Conservation (phyloP, 1,140 invertebrate species). For the Sminthurides bifidus region DNA sequence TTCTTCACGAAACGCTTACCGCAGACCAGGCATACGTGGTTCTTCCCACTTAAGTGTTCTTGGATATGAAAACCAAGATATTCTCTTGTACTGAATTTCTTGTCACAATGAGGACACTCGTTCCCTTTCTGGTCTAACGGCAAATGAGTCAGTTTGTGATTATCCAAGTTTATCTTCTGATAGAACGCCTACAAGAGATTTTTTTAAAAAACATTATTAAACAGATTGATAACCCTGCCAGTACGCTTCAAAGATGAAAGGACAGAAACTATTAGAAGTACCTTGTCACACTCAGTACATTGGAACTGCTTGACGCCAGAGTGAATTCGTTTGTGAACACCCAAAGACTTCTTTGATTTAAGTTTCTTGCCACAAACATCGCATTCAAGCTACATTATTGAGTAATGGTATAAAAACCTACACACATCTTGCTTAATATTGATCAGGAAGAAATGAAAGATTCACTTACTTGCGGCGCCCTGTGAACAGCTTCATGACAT, state of each 20-base stretch:
- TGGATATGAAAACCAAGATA: slow-evolving; percentile 39
- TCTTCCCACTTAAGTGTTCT: slow-evolving; percentile 33
- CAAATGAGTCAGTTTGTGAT: slow-evolving; percentile 13
- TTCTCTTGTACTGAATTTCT: slow-evolving; percentile 39
- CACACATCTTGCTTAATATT: slow-evolving; percentile 38
- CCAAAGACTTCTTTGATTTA: slow-evolving; percentile 41
- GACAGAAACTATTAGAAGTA: not conserved
- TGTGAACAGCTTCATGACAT: slow-evolving; percentile 40
- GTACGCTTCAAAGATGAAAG: slow-evolving; percentile 5
- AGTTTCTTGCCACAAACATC: slow-evolving; percentile 10
- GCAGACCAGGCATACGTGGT: slow-evolving; percentile 35
- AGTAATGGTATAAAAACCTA: slow-evolving; percentile 37
- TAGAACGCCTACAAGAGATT: slow-evolving; percentile 15
- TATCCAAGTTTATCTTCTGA: slow-evolving; percentile 20
- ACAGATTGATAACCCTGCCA: not conserved
- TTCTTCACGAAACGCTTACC: slow-evolving; percentile 39
- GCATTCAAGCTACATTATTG: slow-evolving; percentile 19
- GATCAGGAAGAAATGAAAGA: not conserved
- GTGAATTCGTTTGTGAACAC: slow-evolving; percentile 35
- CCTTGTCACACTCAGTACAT: slow-evolving; percentile 42
- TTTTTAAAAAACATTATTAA: not conserved
- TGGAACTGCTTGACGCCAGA: slow-evolving; percentile 35
- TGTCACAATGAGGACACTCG: slow-evolving; percentile 35
- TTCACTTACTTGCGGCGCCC: slow-evolving; percentile 34
- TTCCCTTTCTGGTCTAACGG: slow-evolving; percentile 30